phyloP scores from a whole-genome alignment of 2,888 invertebrate species.

The Rhamnusium bicolor region DNA sequence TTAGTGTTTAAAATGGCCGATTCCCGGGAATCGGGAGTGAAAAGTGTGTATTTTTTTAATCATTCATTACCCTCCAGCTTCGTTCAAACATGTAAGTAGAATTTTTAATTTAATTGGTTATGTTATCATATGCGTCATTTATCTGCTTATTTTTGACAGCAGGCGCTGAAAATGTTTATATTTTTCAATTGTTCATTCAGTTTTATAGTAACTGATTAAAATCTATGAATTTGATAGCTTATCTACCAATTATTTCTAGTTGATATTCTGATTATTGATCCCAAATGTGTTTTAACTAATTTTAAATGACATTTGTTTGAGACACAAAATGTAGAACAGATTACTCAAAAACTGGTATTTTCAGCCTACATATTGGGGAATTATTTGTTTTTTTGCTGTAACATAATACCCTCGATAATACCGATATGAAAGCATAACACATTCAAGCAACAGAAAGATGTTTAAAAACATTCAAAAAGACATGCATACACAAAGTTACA shows the following conservation, averaged over 20 bases:
- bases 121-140: constrained; percentile 55
- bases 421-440: no score
- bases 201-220: background rate
- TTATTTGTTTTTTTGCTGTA: background rate
- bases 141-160: constrained; percentile 47
- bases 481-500: no score
- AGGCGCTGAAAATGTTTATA: constrained; percentile 41
- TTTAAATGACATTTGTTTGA: background rate
- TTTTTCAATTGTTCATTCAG: constrained; percentile 29
- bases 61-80: constrained; percentile 62
- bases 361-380: background rate
- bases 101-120: constrained; percentile 39
- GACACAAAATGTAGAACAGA: constrained; percentile 1
- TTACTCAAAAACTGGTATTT: constrained; percentile 18
- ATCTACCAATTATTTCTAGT: background rate
- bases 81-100: constrained; percentile 64
- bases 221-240: background rate
- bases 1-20: constrained; percentile 59
- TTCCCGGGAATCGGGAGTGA: constrained; percentile 61
- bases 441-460: no score
- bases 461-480: no score
- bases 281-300: background rate
- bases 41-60: constrained; percentile 60
- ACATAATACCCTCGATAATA: no score
- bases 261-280: background rate